These are phyloP conservation scores for Sympetrum striolatum DNA, from an alignment of 2,888 invertebrate genomes.

Conservation along the genomic window DNA sequence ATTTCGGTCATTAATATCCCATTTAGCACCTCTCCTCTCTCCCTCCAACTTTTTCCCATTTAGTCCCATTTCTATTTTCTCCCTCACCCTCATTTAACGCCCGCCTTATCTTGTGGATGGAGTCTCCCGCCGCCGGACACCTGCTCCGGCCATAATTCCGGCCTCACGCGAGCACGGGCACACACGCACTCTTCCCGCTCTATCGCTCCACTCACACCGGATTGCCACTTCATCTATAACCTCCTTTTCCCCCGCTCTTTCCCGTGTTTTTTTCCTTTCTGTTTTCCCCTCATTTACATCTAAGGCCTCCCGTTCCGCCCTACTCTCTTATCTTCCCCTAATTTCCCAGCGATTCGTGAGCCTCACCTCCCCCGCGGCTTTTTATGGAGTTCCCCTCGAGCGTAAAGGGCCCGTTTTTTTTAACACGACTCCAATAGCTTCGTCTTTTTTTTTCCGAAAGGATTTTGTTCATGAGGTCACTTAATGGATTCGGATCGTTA, in stretches of 20 bases:
- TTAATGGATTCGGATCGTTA: not conserved
- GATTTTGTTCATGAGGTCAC: not conserved
- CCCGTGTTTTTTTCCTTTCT: not conserved
- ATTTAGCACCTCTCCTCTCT: not conserved
- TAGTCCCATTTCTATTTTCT: not conserved
- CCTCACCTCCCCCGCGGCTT: not conserved
- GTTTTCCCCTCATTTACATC: not conserved
- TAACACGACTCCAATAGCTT: not conserved
- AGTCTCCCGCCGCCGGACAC: not conserved
- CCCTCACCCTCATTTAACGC: not conserved
- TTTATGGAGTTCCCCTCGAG: not conserved
- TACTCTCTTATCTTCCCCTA: not conserved
- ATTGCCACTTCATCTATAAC: not conserved
- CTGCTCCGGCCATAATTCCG: slow-evolving; percentile 20
- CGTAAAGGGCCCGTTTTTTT: not conserved
- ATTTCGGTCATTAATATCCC: not conserved
- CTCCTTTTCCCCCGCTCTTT: not conserved
- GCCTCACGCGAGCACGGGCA: not conserved
- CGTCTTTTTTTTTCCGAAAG: not conserved
- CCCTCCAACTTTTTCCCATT: not conserved
- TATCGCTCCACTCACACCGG: not conserved
- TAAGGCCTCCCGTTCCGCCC: not conserved
- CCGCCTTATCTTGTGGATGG: not conserved
- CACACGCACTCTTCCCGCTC: not conserved
- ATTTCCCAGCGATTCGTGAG: not conserved